Conservation (phyloP, 2,888 invertebrate species). For the Molanna angustata region DNA sequence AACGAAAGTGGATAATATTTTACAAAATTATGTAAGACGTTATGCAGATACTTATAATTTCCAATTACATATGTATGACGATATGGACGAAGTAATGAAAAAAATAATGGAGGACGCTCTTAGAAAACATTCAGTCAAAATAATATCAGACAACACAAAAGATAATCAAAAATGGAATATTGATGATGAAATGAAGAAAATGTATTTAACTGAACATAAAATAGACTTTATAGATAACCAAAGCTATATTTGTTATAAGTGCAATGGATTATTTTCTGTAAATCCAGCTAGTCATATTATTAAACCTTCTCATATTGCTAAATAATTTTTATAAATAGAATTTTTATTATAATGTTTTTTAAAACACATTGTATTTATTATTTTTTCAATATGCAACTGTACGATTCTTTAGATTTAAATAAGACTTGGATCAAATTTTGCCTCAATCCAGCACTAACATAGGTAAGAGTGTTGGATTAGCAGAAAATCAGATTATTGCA, state of each 20-base stretch:
- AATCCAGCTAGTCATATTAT: slow-evolving; percentile 12
- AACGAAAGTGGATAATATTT: slow-evolving; percentile 13
- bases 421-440: no score
- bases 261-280: not conserved
- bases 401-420: no score
- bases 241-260: slow-evolving; percentile 7
- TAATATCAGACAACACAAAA: not conserved
- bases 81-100: not conserved
- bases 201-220: slow-evolving; percentile 8
- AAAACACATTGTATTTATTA: no score
- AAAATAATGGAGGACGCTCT: not conserved
- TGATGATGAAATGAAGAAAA: not conserved
- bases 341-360: no score
- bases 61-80: not conserved
- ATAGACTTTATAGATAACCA: slow-evolving; percentile 9
- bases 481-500: no score
- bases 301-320: slow-evolving; percentile 11
- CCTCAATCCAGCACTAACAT: no score
- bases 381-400: no score
- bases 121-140: not conserved
- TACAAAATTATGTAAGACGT: slow-evolving; percentile 5
- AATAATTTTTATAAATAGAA: no score
- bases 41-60: not conserved
- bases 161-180: slow-evolving; percentile 2
- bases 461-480: no score